These are phyloP conservation scores for Prionailurus viverrinus DNA, from an alignment of 2,113 vertebrate genomes.

Conservation along the genomic window DNA sequence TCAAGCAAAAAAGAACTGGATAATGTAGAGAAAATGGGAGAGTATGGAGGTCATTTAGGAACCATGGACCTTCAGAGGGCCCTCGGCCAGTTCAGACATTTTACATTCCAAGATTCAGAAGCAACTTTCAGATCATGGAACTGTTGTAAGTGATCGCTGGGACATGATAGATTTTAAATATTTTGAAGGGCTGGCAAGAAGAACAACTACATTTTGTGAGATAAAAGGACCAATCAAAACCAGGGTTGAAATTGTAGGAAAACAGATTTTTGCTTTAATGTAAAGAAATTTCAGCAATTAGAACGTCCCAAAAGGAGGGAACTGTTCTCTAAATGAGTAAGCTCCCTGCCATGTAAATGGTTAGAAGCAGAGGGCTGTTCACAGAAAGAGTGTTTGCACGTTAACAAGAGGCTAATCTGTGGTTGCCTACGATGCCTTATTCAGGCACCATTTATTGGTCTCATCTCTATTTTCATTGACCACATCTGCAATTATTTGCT, in stretches of 20 bases:
- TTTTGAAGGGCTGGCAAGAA: slow-evolving; percentile 14
- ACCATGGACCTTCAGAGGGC: neutral
- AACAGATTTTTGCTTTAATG: neutral
- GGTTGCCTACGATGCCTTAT: neutral
- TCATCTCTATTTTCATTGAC: neutral
- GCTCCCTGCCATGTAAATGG: neutral
- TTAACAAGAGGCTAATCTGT: neutral
- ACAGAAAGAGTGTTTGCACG: neutral
- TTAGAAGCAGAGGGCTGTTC: neutral
- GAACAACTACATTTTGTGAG: neutral
- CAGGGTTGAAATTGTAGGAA: slow-evolving; percentile 21
- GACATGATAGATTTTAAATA: neutral
- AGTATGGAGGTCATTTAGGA: neutral
- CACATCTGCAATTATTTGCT: slow-evolving; percentile 5
- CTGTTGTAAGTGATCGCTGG: neutral
- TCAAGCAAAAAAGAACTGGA: neutral
- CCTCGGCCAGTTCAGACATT: neutral
- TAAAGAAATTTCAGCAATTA: slow-evolving; percentile 17
- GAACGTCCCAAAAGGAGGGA: neutral
- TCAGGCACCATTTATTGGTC: neutral
- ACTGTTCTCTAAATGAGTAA: neutral
- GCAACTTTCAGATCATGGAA: neutral
- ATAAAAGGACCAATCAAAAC: neutral
- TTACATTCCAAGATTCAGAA: neutral
- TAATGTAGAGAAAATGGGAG: neutral